A percentile compares a stretch with the other conserved stretches of the same genome.
Conservation (phyloP, 2,888 invertebrate species). For the Andrena chrysosceles region DNA sequence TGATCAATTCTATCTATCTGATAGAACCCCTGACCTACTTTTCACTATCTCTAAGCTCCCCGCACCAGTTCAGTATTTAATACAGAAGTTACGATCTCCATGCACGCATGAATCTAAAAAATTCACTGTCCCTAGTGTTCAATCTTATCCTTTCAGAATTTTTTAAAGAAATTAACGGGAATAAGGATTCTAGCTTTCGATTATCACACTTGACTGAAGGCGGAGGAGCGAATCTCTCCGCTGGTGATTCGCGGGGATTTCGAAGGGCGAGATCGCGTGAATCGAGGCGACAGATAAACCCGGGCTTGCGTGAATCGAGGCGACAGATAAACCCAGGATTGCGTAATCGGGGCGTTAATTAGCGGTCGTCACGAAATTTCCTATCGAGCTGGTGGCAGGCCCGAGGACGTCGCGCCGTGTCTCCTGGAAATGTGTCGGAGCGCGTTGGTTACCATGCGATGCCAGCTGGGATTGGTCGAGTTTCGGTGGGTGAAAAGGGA, state of each 20-base stretch:
- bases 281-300: neutral
- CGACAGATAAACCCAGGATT: slow-evolving; percentile 6
- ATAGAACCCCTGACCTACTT: neutral
- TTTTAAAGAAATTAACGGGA: too few species aligned
- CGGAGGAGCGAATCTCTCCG: too few species aligned
- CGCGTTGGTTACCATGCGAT: slow-evolving; percentile 67
- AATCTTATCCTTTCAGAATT: too few species aligned
- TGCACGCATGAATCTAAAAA: too few species aligned
- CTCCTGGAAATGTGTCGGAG: slow-evolving; percentile 57
- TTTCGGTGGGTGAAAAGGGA: slow-evolving; percentile 76
- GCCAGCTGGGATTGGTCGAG: slow-evolving; percentile 77
- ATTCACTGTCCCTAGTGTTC: too few species aligned
- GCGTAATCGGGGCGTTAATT: slow-evolving; percentile 38
- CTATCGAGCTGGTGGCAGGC: slow-evolving; percentile 18
- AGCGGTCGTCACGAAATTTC: slow-evolving; percentile 46
- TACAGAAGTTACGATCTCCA: too few species aligned
- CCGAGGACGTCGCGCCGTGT: slow-evolving; percentile 26
- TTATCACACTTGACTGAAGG: too few species aligned
- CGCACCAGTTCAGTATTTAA: too few species aligned
- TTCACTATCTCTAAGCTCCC: too few species aligned
- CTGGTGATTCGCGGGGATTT: neutral
- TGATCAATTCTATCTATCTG: neutral
- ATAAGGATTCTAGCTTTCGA: too few species aligned
- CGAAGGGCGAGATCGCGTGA: neutral
- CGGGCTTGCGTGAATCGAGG: slow-evolving; percentile 1